These are phyloP conservation scores for Zaprionus gabonicus DNA, from an alignment of 1,140 invertebrate species.

Conservation along the genomic window DNA sequence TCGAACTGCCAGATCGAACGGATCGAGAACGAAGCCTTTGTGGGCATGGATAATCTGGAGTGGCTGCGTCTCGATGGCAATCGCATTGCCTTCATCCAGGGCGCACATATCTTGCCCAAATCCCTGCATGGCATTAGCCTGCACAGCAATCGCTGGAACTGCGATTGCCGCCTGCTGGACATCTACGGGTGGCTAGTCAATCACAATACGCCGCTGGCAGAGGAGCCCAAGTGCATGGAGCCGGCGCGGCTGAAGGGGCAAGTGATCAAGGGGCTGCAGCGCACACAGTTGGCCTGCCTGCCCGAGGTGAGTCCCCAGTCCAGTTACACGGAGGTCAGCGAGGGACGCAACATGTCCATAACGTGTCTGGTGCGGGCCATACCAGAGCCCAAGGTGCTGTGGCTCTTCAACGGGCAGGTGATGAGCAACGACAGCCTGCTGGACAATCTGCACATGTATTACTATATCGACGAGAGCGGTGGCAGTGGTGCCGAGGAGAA, in stretches of 20 bases:
- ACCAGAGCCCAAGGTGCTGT: conserved; percentile 91
- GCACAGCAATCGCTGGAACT: conserved; percentile 95
- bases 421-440: conserved; percentile 89
- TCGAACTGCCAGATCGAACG: conserved; percentile 91
- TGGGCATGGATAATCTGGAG: conserved; percentile 91
- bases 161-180: conserved; percentile 92
- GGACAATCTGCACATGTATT: conserved; percentile 88
- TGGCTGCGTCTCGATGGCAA: conserved; percentile 94
- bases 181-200: conserved; percentile 91
- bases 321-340: conserved; percentile 90
- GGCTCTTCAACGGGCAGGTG: conserved; percentile 92
- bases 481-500: conserved; percentile 88
- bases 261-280: conserved; percentile 88
- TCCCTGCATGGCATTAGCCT: conserved; percentile 91
- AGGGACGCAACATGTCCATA: conserved; percentile 92
- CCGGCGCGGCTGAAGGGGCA: conserved; percentile 89
- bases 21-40: conserved; percentile 92
- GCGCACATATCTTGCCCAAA: conserved; percentile 89
- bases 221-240: conserved; percentile 90
- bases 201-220: conserved; percentile 89
- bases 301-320: conserved; percentile 89
- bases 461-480: conserved; percentile 88
- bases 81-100: conserved; percentile 89
- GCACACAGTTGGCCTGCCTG: conserved; percentile 92
- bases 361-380: conserved; percentile 91